Conservation (phyloP, 2,797 vertebrate species). For the Poeciliopsis turneri region DNA sequence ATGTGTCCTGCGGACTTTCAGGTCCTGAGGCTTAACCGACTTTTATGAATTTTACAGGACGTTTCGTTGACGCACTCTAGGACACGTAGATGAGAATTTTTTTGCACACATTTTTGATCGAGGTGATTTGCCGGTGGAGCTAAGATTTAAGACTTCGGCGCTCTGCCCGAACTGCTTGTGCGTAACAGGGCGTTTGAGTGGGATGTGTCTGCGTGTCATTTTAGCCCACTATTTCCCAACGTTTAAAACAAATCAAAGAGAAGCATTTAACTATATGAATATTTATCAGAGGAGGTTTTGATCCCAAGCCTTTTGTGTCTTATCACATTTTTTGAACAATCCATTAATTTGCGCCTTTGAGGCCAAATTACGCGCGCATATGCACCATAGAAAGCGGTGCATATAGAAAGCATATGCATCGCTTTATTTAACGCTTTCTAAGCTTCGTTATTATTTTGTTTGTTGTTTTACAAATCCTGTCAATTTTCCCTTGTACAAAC, state of each 20-base stretch:
- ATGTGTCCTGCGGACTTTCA: not conserved
- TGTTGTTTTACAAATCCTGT: not conserved
- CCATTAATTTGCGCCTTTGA: constrained; percentile 64
- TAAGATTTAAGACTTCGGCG: constrained; percentile 7
- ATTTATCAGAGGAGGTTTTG: constrained; percentile 77
- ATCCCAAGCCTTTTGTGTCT: constrained; percentile 48
- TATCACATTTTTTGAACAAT: constrained; percentile 63
- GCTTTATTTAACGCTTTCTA: constrained; percentile 4
- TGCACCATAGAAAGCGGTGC: constrained; percentile 33
- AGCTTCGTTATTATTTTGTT: not conserved
- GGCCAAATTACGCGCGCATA: constrained; percentile 55
- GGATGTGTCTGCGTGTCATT: constrained; percentile 69
- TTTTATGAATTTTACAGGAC: not conserved
- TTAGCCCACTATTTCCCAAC: constrained; percentile 53
- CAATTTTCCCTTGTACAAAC: not conserved
- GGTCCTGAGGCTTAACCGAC: not conserved
- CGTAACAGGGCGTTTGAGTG: constrained; percentile 55
- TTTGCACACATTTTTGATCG: constrained; percentile 26
- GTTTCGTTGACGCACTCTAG: not conserved
- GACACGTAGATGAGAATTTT: not conserved
- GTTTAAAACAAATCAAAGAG: constrained; percentile 69
- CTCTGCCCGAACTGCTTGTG: constrained; percentile 21
- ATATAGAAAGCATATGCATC: too few relatives aligned
- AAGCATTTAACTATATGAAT: constrained; percentile 75
- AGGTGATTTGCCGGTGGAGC: not conserved